Percentiles rank a stretch among this genome's conserved stretches.
Conservation (phyloP, 2,888 invertebrate genomes). For the Danaus chrysippus region DNA sequence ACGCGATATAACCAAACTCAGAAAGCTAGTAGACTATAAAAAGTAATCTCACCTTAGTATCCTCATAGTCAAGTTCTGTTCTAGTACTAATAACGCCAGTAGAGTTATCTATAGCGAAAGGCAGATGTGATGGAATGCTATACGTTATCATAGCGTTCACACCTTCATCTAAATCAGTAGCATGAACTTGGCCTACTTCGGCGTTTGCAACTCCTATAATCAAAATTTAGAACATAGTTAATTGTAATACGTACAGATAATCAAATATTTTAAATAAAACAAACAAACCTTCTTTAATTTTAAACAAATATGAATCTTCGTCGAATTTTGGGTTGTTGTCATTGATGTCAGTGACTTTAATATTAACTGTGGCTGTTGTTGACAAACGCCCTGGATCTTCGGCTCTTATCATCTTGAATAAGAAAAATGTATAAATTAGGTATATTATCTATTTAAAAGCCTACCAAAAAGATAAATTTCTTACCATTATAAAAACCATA, state of each 20-base stretch:
- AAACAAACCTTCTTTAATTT: conserved; percentile 86
- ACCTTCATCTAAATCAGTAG: conserved; percentile 91
- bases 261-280: background rate
- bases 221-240: background rate
- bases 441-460: no score
- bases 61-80: conserved; percentile 88
- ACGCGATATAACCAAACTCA: no score
- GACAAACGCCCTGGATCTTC: conserved; percentile 91
- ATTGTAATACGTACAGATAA: background rate
- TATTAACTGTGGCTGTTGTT: conserved; percentile 90
- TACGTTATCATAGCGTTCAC: conserved; percentile 90
- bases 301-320: conserved; percentile 88
- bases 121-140: conserved; percentile 87
- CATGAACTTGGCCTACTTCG: conserved; percentile 89
- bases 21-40: no score
- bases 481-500: no score
- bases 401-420: conserved; percentile 85
- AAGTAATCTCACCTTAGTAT: conserved; percentile 79
- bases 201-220: conserved; percentile 66
- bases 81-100: conserved; percentile 89
- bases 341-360: conserved; percentile 94
- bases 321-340: conserved; percentile 95
- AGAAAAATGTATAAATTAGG: background rate
- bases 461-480: no score
- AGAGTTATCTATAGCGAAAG: conserved; percentile 87